Evolutionary conservation across 2,888 invertebrate species (phyloP).

Genomic region (Endomychus coccineus): DNA sequence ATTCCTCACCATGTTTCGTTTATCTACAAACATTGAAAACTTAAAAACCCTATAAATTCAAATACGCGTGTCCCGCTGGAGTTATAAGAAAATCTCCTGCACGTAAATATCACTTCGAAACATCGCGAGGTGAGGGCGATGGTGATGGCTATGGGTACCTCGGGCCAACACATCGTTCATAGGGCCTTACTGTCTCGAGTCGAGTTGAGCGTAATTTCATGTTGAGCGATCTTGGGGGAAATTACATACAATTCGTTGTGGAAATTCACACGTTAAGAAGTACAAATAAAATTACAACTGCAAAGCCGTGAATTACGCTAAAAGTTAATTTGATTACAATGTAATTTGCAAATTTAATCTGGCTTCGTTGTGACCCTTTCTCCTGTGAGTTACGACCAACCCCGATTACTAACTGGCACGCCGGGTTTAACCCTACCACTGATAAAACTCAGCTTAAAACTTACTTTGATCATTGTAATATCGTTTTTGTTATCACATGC

Average conservation of each 20-base stretch:
- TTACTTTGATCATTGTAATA: too few species aligned
- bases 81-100: too few species aligned
- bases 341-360: slow-evolving; percentile 41
- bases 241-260: slow-evolving; percentile 31
- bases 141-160: too few species aligned
- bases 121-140: too few species aligned
- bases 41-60: slow-evolving; percentile 26
- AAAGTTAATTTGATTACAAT: slow-evolving; percentile 41
- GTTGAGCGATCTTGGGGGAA: slow-evolving; percentile 37
- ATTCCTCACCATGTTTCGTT: slow-evolving; percentile 22
- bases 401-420: too few species aligned
- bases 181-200: slow-evolving; percentile 20
- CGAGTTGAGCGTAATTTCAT: slow-evolving; percentile 32
- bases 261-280: slow-evolving; percentile 29
- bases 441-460: too few species aligned
- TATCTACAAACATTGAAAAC: slow-evolving; percentile 23
- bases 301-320: slow-evolving; percentile 26
- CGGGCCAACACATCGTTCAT: slow-evolving; percentile 28
- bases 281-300: slow-evolving; percentile 31
- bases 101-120: too few species aligned
- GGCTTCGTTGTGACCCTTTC: slow-evolving; percentile 23
- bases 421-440: too few species aligned
- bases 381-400: slow-evolving; percentile 7
- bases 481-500: too few species aligned
- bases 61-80: slow-evolving; percentile 17